Evolutionary conservation across 2,888 invertebrate genomes (phyloP).

Genomic region (Imbricaverruca yamaguchii): DNA sequence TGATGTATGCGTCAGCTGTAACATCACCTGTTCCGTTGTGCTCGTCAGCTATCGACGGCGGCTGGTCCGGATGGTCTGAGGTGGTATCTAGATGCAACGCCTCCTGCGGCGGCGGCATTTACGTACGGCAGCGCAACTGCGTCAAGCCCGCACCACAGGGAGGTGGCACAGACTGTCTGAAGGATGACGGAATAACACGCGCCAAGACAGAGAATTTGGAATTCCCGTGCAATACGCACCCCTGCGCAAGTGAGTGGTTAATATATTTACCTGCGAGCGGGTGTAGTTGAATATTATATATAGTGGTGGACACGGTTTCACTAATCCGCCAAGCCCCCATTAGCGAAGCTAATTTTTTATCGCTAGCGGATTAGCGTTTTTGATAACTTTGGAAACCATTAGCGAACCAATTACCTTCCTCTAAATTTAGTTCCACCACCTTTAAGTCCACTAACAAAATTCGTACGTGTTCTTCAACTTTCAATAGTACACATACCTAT

Average conservation of each 20-base stretch:
- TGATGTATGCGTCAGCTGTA: neutral
- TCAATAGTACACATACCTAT: no score
- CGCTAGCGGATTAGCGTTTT: no score
- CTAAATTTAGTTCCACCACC: no score
- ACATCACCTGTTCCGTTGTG: neutral
- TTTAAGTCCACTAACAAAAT: no score
- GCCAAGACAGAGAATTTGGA: conserved; percentile 27
- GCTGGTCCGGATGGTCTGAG: conserved; percentile 36
- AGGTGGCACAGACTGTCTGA: conserved; percentile 31
- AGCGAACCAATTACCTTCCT: no score
- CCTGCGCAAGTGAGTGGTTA: conserved; percentile 34
- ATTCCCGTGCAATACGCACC: conserved; percentile 35
- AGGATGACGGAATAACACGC: neutral
- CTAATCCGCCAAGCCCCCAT: no score
- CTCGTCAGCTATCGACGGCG: conserved; percentile 32
- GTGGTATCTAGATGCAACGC: conserved; percentile 33
- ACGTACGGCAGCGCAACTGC: conserved; percentile 34
- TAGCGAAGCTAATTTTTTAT: no score
- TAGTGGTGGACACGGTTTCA: no score
- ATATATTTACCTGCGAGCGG: no score
- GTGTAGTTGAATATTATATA: no score
- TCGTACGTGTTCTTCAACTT: no score
- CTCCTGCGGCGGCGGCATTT: conserved; percentile 35
- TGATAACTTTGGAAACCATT: no score
- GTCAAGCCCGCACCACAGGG: conserved; percentile 35